Evolutionary conservation across 1,140 invertebrate genomes (phyloP).

Genomic region (Hesperophylax magnus): DNA sequence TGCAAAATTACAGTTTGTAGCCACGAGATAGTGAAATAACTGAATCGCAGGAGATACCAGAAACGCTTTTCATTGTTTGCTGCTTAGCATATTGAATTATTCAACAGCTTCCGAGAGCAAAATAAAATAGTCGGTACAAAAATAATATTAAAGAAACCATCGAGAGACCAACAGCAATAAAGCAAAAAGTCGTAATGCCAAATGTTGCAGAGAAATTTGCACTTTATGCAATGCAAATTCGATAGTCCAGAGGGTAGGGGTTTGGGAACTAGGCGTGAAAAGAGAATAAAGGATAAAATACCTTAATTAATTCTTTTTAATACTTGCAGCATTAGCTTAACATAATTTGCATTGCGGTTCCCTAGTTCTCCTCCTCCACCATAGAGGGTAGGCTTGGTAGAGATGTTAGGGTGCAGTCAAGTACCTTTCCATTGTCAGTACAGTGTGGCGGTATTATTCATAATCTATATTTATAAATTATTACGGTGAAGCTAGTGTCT

Average conservation of each 20-base stretch:
- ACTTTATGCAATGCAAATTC: constrained; percentile 35
- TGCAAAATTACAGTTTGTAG: too few species aligned
- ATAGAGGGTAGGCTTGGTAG: too few species aligned
- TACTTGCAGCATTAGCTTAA: constrained; percentile 24
- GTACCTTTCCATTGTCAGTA: too few species aligned
- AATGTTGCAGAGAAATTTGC: constrained; percentile 37
- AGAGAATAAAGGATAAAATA: neutral
- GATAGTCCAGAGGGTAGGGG: neutral
- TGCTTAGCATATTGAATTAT: constrained; percentile 18
- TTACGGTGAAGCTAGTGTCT: too few species aligned
- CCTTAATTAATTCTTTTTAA: constrained; percentile 27
- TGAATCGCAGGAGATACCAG: too few species aligned
- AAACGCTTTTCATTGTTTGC: neutral
- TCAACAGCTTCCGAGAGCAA: neutral
- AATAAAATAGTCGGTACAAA: constrained; percentile 6
- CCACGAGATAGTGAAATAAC: too few species aligned
- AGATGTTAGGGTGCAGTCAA: too few species aligned
- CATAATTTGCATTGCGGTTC: constrained; percentile 13
- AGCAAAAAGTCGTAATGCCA: constrained; percentile 11
- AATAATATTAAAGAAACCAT: neutral
- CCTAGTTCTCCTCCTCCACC: too few species aligned
- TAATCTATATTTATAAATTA: too few species aligned
- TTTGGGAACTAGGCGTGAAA: neutral
- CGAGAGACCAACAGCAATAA: neutral
- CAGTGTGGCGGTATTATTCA: too few species aligned